Evolutionary conservation across 2,888 invertebrate species (phyloP).

Genomic region (Zootermopsis nevadensis): DNA sequence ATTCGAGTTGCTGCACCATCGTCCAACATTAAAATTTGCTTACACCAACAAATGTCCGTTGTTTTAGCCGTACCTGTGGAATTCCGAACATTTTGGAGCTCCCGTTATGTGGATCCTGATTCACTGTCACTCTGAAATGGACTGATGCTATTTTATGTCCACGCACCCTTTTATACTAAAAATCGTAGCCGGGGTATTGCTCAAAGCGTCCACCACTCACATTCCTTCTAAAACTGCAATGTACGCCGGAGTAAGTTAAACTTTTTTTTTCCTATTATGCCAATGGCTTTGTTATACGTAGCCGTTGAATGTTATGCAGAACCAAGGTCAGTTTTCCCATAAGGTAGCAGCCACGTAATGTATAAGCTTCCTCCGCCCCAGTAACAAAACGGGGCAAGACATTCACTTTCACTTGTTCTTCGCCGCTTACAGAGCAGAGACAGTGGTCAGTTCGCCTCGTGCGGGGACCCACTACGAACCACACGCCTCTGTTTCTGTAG

Average conservation of each 20-base stretch:
- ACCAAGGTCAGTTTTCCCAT: constrained; percentile 37
- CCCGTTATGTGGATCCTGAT: constrained; percentile 2
- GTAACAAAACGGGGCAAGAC: not conserved
- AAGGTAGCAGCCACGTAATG: not conserved
- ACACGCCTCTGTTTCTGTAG: not conserved
- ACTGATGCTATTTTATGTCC: not conserved
- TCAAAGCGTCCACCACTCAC: not conserved
- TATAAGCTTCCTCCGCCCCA: constrained; percentile 2
- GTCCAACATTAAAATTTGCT: too few relatives aligned
- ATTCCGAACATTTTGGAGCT: constrained; percentile 23
- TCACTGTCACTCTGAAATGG: constrained; percentile 31
- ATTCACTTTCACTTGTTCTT: constrained; percentile 7
- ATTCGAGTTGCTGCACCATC: too few relatives aligned
- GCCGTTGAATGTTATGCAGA: constrained; percentile 8
- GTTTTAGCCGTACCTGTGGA: constrained; percentile 21
- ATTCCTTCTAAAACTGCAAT: not conserved
- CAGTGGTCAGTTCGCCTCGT: not conserved
- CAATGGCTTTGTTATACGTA: constrained; percentile 12
- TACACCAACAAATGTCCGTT: not conserved
- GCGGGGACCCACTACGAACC: not conserved
- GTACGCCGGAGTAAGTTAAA: not conserved
- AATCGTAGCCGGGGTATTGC: not conserved
- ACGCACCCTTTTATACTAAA: constrained; percentile 36
- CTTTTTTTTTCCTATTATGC: not conserved
- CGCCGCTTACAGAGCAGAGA: not conserved